Percentiles rank a stretch among this genome's conserved stretches.
Evolutionary conservation across 53 echinoderm and acorn worm species (phyloP).

Genomic region (Paracentrotus lividus): DNA sequence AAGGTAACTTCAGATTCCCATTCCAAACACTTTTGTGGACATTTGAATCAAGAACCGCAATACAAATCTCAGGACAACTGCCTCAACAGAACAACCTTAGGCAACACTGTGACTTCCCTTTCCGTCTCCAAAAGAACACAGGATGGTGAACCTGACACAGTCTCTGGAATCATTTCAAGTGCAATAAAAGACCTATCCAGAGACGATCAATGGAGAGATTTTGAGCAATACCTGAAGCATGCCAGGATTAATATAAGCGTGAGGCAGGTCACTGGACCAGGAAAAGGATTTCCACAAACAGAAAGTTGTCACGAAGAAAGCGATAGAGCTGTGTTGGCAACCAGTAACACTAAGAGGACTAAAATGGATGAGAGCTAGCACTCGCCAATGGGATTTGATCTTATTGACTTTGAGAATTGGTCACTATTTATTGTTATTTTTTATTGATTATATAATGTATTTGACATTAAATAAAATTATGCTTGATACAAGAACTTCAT

Average conservation of each 20-base stretch:
- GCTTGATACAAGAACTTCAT: too few relatives aligned
- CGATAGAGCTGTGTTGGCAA: background rate
- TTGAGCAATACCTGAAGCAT: slow-evolving; percentile 81
- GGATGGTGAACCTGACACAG: background rate
- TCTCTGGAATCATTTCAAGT: background rate
- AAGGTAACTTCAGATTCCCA: background rate
- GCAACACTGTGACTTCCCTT: background rate
- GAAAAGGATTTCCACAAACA: slow-evolving; percentile 44
- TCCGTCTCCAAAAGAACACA: background rate
- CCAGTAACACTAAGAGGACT: slow-evolving; percentile 1
- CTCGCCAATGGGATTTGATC: background rate
- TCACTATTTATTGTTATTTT: background rate
- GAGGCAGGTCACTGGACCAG: slow-evolving; percentile 80
- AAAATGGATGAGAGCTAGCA: background rate
- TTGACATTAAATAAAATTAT: too few relatives aligned
- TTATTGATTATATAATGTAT: too few relatives aligned
- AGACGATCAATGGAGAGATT: slow-evolving; percentile 78
- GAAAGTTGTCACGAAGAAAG: slow-evolving; percentile 17
- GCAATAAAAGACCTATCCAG: slow-evolving; percentile 35
- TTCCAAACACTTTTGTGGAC: background rate
- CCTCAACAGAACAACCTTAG: background rate
- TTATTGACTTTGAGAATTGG: background rate
- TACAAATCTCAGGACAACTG: background rate
- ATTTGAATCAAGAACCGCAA: background rate
- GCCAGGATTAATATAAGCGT: slow-evolving; percentile 91